Conservation (phyloP, 2,797 vertebrate genomes). For the Sebastes alutus region DNA sequence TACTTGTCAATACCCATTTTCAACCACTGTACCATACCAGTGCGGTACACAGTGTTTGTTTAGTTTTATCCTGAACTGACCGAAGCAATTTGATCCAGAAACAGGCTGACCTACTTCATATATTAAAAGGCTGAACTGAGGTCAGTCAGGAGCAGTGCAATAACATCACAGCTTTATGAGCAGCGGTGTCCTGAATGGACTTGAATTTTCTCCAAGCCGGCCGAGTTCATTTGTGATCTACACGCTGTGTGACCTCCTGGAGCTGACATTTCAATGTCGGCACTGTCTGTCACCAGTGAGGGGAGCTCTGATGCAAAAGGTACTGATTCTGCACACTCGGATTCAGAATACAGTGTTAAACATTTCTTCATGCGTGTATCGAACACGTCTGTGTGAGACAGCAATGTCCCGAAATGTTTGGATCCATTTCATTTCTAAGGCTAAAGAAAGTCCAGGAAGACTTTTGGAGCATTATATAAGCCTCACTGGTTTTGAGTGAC, state of each 20-base stretch:
- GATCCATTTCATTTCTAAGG: too few relatives aligned
- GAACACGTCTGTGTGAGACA: not conserved
- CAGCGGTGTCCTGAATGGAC: not conserved
- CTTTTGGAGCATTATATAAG: not conserved
- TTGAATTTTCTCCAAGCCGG: not conserved
- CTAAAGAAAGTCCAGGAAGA: not conserved
- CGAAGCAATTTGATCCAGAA: not conserved
- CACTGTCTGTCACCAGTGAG: slow-evolving; percentile 14
- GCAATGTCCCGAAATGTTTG: not conserved
- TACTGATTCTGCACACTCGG: not conserved
- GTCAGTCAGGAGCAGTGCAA: not conserved
- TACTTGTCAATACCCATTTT: not conserved
- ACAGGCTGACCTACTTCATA: not conserved
- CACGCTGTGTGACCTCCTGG: not conserved
- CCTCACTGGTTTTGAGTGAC: not conserved
- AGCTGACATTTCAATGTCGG: not conserved
- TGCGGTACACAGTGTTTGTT: not conserved
- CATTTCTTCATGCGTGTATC: not conserved
- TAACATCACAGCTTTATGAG: not conserved
- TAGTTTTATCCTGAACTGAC: not conserved
- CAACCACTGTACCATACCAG: not conserved
- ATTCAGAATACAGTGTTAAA: not conserved
- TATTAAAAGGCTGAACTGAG: not conserved
- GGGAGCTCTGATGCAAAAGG: slow-evolving; percentile 15
- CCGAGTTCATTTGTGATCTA: not conserved